Percentiles rank a stretch among this genome's conserved stretches.
These are phyloP conservation scores for Elgonia sp. DNA, from an alignment of 2,888 invertebrate species.

Conservation along the genomic window DNA sequence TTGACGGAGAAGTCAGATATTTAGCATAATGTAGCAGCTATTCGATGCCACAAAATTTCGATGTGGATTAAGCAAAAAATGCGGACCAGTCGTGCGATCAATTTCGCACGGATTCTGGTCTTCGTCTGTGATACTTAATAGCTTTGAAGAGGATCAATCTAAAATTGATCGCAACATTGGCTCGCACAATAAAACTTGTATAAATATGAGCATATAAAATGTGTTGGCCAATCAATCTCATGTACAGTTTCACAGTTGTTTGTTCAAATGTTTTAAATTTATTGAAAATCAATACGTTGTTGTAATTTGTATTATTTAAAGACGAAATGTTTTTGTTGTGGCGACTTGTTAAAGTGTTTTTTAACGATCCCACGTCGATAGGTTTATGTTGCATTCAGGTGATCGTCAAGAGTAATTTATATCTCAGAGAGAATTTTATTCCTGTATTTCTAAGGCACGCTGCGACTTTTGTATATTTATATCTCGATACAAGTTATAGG, in stretches of 20 bases:
- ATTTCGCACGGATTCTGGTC: constrained; percentile 51
- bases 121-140: constrained; percentile 62
- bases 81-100: constrained; percentile 40
- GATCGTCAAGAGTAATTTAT: constrained; percentile 11
- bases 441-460: constrained; percentile 49
- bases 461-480: too few species aligned
- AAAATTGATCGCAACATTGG: constrained; percentile 64
- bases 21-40: constrained; percentile 33
- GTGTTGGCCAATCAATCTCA: constrained; percentile 33
- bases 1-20: constrained; percentile 16
- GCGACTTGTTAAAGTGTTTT: constrained; percentile 24
- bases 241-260: constrained; percentile 36
- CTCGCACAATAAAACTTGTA: constrained; percentile 60
- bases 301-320: constrained; percentile 42
- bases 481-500: too few species aligned
- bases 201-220: constrained; percentile 55
- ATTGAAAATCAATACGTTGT: constrained; percentile 33
- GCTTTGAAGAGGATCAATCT: constrained; percentile 60
- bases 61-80: constrained; percentile 32
- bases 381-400: constrained; percentile 1
- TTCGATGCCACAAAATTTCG: constrained; percentile 24
- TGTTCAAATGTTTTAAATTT: constrained; percentile 42
- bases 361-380: neutral
- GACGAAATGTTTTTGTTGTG: neutral
- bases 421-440: constrained; percentile 33